Percentiles rank a stretch among this genome's conserved stretches.
Evolutionary conservation across 2,113 vertebrate species (phyloP).

Genomic region (Triplophysa tibetana): DNA sequence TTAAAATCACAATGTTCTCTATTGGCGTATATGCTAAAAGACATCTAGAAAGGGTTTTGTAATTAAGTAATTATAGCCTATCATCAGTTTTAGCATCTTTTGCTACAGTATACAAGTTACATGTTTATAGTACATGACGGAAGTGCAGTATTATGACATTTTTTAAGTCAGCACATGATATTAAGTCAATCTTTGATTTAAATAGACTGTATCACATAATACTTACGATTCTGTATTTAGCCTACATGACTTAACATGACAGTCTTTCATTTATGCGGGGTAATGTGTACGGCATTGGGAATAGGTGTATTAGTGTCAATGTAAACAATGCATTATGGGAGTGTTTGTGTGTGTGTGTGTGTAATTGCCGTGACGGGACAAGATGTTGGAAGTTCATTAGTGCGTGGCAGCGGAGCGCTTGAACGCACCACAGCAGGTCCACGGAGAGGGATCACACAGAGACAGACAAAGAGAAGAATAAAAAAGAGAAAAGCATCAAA

Average conservation of each 20-base stretch:
- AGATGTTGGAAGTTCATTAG: constrained; percentile 75
- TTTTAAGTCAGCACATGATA: background rate
- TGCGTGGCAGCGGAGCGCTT: constrained; percentile 72
- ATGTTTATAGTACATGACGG: no score
- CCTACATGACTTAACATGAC: background rate
- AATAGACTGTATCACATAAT: background rate
- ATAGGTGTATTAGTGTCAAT: constrained; percentile 42
- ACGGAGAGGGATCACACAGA: constrained; percentile 47
- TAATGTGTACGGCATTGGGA: constrained; percentile 21
- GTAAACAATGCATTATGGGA: constrained; percentile 64
- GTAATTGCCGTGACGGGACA: constrained; percentile 78
- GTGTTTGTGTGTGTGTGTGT: constrained; percentile 51
- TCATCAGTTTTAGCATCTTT: no score
- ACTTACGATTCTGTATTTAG: background rate
- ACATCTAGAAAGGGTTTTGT: no score
- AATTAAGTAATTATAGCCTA: no score
- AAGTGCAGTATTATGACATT: no score
- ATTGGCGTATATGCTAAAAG: background rate
- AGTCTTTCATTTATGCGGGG: constrained; percentile 8
- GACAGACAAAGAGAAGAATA: constrained; percentile 25
- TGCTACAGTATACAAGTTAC: no score
- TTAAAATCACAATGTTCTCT: background rate
- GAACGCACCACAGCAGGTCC: constrained; percentile 67
- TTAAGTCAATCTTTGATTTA: constrained; percentile 8
- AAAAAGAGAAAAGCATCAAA: constrained; percentile 48